These are phyloP conservation scores for Lithobates pipiens DNA, from an alignment of 2,797 vertebrate species.

Conservation along the genomic window DNA sequence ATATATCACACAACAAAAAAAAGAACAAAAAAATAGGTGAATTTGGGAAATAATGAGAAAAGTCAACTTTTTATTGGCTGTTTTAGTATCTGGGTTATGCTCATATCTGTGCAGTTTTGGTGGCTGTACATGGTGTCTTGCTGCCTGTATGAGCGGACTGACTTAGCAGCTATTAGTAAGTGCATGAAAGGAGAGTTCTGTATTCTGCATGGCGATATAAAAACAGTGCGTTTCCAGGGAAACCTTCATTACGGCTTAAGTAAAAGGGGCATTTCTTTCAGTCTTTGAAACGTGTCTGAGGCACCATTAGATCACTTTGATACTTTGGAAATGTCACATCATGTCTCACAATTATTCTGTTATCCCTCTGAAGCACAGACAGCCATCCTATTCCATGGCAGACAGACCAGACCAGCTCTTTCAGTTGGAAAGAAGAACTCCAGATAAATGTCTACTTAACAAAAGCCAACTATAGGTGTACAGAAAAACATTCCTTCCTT, in stretches of 20 bases:
- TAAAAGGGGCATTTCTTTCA: constrained; percentile 36
- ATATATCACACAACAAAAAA: too few relatives aligned
- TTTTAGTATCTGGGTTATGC: neutral
- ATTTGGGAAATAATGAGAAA: too few relatives aligned
- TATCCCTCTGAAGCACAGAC: constrained; percentile 17
- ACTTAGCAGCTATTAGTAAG: constrained; percentile 30
- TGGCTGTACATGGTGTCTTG: constrained; percentile 6
- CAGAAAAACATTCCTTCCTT: neutral
- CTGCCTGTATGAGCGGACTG: constrained; percentile 8
- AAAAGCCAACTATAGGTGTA: neutral
- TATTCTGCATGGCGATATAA: constrained; percentile 30
- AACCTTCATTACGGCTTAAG: constrained; percentile 40
- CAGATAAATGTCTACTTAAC: neutral
- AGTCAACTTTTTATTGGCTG: neutral
- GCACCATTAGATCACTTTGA: constrained; percentile 43
- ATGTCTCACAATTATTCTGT: constrained; percentile 32
- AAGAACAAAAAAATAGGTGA: too few relatives aligned
- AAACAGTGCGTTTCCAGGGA: constrained; percentile 52
- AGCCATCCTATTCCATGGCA: constrained; percentile 10
- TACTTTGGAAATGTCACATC: constrained; percentile 48
- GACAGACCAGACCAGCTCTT: neutral
- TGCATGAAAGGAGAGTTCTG: constrained; percentile 23
- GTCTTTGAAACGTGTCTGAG: constrained; percentile 31
- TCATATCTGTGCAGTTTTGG: neutral
- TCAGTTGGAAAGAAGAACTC: neutral